These are phyloP conservation scores for Schizothorax lantsangensis DNA, from an alignment of 2,797 vertebrate species.

Conservation along the genomic window DNA sequence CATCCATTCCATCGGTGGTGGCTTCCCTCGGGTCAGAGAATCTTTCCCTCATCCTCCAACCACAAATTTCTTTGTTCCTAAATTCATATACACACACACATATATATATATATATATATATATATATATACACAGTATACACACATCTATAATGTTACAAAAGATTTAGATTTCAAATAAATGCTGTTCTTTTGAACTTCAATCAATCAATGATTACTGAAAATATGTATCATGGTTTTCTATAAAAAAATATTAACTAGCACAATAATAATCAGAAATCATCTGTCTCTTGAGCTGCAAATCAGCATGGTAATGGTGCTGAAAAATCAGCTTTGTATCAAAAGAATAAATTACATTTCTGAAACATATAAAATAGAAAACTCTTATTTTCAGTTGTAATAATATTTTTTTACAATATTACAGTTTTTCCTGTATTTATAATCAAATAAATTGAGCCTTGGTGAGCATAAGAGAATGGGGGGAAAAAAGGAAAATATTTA, in stretches of 20 bases:
- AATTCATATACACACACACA: too few relatives aligned
- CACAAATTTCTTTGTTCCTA: not conserved
- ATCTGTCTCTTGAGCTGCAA: not conserved
- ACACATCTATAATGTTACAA: not conserved
- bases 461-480: not conserved
- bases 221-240: not conserved
- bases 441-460: not conserved
- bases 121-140: not conserved
- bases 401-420: not conserved
- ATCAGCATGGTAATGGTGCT: not conserved
- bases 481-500: not conserved
- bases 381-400: too few relatives aligned
- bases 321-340: too few relatives aligned
- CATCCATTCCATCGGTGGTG: slow-evolving; percentile 52
- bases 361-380: too few relatives aligned
- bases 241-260: too few relatives aligned
- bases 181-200: too few relatives aligned
- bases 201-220: too few relatives aligned
- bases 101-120: too few relatives aligned
- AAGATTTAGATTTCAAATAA: too few relatives aligned
- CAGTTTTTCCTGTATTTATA: not conserved
- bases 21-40: slow-evolving; percentile 52
- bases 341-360: too few relatives aligned
- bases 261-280: too few relatives aligned
- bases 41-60: slow-evolving; percentile 31